phyloP scores from a whole-genome alignment of 2,797 vertebrate genomes.

The Gymnoscopelus braueri region DNA sequence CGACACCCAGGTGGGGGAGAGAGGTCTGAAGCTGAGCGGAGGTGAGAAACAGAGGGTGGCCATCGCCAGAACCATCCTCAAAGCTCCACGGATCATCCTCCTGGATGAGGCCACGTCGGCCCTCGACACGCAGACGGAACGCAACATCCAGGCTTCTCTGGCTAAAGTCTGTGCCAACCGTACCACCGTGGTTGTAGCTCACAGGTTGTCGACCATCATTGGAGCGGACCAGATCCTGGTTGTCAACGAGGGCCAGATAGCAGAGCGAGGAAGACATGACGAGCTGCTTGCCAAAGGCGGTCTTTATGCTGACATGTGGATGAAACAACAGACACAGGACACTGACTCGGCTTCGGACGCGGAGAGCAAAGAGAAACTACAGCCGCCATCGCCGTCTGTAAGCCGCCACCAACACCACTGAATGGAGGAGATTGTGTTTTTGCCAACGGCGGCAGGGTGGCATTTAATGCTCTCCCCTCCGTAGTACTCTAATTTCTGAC shows the following conservation, averaged over 20 bases:
- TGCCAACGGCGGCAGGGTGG: too few species aligned
- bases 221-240: conserved; percentile 94
- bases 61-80: too few species aligned
- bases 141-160: conserved; percentile 95
- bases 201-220: conserved; percentile 96
- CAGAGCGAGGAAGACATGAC: conserved; percentile 91
- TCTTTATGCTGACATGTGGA: conserved; percentile 92
- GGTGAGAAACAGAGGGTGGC: too few species aligned
- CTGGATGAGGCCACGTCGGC: conserved; percentile 90
- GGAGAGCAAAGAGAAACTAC: too few species aligned
- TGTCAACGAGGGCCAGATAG: conserved; percentile 85
- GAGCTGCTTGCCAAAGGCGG: conserved; percentile 88
- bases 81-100: too few species aligned
- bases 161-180: conserved; percentile 89
- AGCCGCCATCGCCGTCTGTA: too few species aligned
- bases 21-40: conserved; percentile 78
- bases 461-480: too few species aligned
- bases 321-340: conserved; percentile 84
- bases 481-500: too few species aligned
- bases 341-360: conserved; percentile 66
- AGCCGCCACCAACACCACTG: too few species aligned
- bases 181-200: conserved; percentile 93
- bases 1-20: conserved; percentile 91
- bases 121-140: conserved; percentile 93
- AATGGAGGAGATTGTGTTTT: too few species aligned